Evolutionary conservation across 2,888 invertebrate genomes (phyloP).

Genomic region (Polydrusus tereticollis): DNA sequence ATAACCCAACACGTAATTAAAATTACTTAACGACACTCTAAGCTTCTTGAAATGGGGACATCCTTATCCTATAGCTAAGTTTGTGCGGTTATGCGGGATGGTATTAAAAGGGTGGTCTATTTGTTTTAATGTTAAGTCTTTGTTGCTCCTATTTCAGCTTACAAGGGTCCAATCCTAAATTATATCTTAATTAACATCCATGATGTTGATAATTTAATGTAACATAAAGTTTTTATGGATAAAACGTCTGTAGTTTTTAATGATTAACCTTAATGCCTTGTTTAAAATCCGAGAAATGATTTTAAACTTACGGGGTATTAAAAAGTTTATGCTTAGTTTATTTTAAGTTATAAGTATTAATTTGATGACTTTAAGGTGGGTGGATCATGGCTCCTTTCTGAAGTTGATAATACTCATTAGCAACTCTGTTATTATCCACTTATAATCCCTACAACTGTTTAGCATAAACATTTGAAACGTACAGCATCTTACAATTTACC

Average conservation of each 20-base stretch:
- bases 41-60: neutral
- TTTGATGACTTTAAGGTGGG: no score
- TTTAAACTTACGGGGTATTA: no score
- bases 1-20: slow-evolving; percentile 4
- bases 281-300: no score
- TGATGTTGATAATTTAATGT: neutral
- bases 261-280: no score
- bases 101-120: neutral
- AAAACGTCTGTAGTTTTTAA: no score
- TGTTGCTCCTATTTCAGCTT: neutral
- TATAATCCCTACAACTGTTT: no score
- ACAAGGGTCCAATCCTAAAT: neutral
- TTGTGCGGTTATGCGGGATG: neutral
- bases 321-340: no score
- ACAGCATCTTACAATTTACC: neutral
- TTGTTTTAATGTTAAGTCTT: neutral
- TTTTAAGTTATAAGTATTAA: no score
- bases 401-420: no score
- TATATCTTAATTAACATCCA: neutral
- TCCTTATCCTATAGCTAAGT: neutral
- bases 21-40: neutral
- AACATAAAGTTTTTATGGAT: neutral
- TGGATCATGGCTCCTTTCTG: no score
- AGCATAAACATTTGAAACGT: no score
- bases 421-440: no score